Percentiles rank a stretch among this genome's conserved stretches.
Conservation (phyloP, 2,113 vertebrate species). For the Phocoena sinus region DNA sequence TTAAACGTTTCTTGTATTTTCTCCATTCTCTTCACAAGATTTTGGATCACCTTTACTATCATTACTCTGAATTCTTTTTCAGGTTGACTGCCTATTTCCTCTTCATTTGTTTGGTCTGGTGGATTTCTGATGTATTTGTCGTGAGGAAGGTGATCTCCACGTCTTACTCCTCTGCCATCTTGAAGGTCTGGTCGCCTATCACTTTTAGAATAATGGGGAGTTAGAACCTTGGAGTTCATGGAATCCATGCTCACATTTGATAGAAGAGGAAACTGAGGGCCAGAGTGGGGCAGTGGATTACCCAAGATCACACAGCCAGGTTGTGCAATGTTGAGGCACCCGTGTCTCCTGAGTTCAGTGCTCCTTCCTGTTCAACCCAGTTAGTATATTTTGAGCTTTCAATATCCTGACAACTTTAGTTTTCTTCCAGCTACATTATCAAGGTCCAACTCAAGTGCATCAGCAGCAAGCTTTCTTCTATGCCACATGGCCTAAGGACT, state of each 20-base stretch:
- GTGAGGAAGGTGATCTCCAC: too few relatives aligned
- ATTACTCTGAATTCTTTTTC: too few relatives aligned
- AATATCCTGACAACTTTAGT: background rate
- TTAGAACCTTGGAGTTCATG: background rate
- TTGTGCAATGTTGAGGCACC: background rate
- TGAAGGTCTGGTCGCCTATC: background rate
- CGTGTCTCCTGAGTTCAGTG: rapidly evolving
- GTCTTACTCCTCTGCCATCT: too few relatives aligned
- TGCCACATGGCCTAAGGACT: background rate
- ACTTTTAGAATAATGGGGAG: background rate
- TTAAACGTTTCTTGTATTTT: too few relatives aligned
- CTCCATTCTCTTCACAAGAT: too few relatives aligned
- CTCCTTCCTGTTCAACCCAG: background rate
- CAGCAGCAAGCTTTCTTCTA: background rate
- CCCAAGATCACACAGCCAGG: background rate
- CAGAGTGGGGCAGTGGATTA: background rate
- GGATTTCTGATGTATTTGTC: too few relatives aligned
- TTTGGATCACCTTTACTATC: too few relatives aligned
- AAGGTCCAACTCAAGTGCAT: background rate
- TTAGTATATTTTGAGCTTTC: background rate
- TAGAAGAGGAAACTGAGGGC: background rate
- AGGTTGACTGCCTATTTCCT: too few relatives aligned
- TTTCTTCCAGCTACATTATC: background rate
- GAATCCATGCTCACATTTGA: background rate
- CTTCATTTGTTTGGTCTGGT: too few relatives aligned